Evolutionary conservation across 2,113 vertebrate species (phyloP).

Genomic region (Leucopsar rothschildi): DNA sequence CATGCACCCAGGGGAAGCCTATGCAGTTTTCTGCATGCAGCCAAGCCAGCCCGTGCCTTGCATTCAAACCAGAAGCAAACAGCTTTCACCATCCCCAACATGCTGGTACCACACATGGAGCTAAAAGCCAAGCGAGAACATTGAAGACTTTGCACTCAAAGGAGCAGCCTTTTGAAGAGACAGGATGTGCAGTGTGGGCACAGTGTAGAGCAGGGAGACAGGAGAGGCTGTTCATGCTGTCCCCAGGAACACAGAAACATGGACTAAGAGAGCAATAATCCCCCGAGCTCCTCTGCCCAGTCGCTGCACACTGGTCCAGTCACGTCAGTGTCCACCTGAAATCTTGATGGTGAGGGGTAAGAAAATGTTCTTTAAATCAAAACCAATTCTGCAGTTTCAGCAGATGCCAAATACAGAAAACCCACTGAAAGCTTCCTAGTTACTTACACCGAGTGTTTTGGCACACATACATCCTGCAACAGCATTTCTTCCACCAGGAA

Average conservation of each 20-base stretch:
- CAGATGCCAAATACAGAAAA: not conserved
- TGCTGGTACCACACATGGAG: not conserved
- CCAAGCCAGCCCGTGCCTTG: not conserved
- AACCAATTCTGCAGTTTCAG: not conserved
- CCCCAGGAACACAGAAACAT: not conserved
- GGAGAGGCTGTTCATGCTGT: rapidly evolving
- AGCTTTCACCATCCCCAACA: not conserved
- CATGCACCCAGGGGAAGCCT: not conserved
- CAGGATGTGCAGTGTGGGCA: not conserved
- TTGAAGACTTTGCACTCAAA: not conserved
- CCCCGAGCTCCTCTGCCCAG: rapidly evolving
- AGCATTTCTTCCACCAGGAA: not conserved
- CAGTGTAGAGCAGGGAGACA: not conserved
- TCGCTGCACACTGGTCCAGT: not conserved
- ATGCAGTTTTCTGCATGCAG: not conserved
- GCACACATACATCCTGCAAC: not conserved
- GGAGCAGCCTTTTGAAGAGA: not conserved
- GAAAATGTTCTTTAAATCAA: not conserved
- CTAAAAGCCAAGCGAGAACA: not conserved
- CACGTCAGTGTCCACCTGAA: not conserved
- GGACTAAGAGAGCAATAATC: not conserved
- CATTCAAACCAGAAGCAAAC: not conserved
- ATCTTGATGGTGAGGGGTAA: not conserved
- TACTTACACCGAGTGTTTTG: not conserved
- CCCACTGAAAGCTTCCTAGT: not conserved